Base-by-base conservation (phyloP, 2,113 vertebrate genomes). In the Chrysemys picta region DNA sequence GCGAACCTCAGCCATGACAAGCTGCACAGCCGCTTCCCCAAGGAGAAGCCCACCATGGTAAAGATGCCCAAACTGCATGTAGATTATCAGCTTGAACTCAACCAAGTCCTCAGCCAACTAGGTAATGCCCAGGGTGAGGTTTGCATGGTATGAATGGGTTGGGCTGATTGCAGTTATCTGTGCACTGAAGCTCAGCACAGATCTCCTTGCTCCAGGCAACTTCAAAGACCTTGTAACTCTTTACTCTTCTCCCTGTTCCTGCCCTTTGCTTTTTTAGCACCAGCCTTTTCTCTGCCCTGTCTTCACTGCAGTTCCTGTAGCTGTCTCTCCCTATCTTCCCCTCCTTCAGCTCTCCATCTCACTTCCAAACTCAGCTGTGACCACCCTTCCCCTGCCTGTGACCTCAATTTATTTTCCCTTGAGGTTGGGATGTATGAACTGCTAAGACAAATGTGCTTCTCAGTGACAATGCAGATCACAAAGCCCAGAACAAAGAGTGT, bases 31-130 rank as follows among this genome's bases (percentile, higher is more conserved):
- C 98, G 98, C 29, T 98, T 98, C n/a, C 98, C 99, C 56, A 97
- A 91, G 72, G 98, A 99, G 96, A 98, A 96, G 62, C 98, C 98
- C 35, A 99, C 99, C 86, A 97, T 92, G 16, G 99, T 99, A 88
- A 99, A 98, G 98, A 96, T 99, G 50, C 99, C 99, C 5, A 99
- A 99, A 98, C 98, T 99, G 78, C 98, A 98, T 85, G 17, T 99
- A 93, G 98, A 99, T 84, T 98, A 99, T 92, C 92, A 97, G 72
- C 97, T 99, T 94, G 99, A 99, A 75, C 98, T 99, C 85, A 97
- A 98, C 89, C 95, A 98, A 0, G 98, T 98, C 82, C 98, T 99
- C 85, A 98, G 97, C 75, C 98, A 96, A 90, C 90, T 99, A 94
- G 99, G 99, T 99, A 98, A 99, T 98, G 91, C 69, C 19, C 76